These are phyloP conservation scores for Acrocephalus scirpaceus DNA, from an alignment of 2,797 vertebrate genomes.

Conservation along the genomic window DNA sequence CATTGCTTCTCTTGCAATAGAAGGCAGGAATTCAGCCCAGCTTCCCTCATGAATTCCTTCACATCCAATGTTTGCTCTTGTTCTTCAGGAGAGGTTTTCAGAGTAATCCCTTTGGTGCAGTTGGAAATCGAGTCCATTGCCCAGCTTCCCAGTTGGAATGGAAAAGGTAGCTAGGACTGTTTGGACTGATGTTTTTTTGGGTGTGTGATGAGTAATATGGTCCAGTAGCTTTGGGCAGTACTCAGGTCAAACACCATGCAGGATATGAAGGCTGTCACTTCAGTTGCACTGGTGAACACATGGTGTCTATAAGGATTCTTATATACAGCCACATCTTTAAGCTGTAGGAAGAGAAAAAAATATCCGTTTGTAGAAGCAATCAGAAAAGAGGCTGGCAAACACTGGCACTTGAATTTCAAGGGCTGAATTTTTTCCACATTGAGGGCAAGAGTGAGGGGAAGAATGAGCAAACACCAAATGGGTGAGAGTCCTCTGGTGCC, in stretches of 20 bases:
- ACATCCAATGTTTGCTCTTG: background rate
- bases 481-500: background rate
- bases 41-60: background rate
- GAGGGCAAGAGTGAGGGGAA: background rate
- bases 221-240: background rate
- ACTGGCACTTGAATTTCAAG: background rate
- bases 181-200: background rate
- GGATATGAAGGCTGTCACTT: background rate
- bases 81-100: background rate
- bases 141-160: background rate
- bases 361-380: background rate
- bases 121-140: background rate
- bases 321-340: background rate
- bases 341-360: background rate
- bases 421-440: background rate
- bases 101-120: background rate
- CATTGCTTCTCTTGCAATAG: background rate
- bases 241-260: background rate
- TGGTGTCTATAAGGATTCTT: background rate
- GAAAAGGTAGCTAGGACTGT: background rate
- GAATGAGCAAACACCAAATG: background rate
- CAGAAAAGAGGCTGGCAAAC: background rate
- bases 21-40: background rate
- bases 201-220: background rate
- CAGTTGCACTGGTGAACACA: rapidly evolving